Evolutionary conservation across 2,113 vertebrate genomes (phyloP).

Genomic region (Trematomus loennbergii): DNA sequence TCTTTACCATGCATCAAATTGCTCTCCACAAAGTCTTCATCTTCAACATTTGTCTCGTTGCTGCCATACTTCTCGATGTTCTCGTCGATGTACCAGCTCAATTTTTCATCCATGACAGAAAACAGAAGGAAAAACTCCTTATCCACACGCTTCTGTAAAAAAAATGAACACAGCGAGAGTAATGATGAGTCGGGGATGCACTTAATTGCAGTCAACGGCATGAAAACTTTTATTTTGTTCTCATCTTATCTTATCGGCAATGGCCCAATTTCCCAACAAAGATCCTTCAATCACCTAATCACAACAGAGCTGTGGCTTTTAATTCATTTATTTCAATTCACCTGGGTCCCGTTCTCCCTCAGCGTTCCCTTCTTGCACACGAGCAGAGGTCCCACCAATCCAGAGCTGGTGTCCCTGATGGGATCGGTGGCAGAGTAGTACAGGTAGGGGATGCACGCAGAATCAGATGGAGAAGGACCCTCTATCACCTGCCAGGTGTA

Average conservation of each 20-base stretch:
- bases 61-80: constrained; percentile 86
- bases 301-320: too few species aligned
- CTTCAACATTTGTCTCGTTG: constrained; percentile 67
- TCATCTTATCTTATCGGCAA: background rate
- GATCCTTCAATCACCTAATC: too few species aligned
- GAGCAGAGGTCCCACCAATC: constrained; percentile 91
- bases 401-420: constrained; percentile 90
- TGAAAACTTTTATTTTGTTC: background rate
- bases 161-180: constrained; percentile 21
- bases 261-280: background rate
- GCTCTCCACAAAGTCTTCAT: constrained; percentile 89
- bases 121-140: constrained; percentile 94
- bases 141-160: constrained; percentile 86
- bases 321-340: constrained; percentile 48
- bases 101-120: constrained; percentile 94
- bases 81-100: constrained; percentile 90
- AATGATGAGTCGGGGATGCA: background rate
- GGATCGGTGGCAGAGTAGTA: constrained; percentile 92
- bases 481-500: constrained; percentile 92
- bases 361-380: constrained; percentile 89
- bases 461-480: constrained; percentile 87
- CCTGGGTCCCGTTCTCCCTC: constrained; percentile 82
- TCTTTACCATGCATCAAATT: constrained; percentile 94
- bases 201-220: background rate
- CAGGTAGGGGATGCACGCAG: constrained; percentile 91